These are phyloP conservation scores for Aphidius colemani DNA, from an alignment of 2,888 invertebrate species.

Conservation along the genomic window DNA sequence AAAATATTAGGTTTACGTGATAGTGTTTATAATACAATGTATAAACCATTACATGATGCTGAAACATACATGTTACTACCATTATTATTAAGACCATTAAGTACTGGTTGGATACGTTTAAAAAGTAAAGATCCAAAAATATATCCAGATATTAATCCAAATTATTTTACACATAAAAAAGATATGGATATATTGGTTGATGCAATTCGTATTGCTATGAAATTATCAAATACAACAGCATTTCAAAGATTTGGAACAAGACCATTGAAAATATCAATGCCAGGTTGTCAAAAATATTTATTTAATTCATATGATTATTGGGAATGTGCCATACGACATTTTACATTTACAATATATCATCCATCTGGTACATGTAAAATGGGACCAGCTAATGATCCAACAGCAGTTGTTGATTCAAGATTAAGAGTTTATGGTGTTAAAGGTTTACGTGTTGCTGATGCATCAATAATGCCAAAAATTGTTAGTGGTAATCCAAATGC, in stretches of 20 bases:
- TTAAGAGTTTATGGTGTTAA: slow-evolving; percentile 78
- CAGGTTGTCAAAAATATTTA: slow-evolving; percentile 76
- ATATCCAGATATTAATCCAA: slow-evolving; percentile 86
- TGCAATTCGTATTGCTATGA: slow-evolving; percentile 82
- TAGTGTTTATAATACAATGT: slow-evolving; percentile 82
- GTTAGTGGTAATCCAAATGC: slow-evolving; percentile 91
- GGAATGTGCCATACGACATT: slow-evolving; percentile 83
- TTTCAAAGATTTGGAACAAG: slow-evolving; percentile 82
- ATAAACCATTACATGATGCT: slow-evolving; percentile 76
- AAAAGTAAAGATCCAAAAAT: slow-evolving; percentile 80
- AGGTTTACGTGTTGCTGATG: slow-evolving; percentile 79
- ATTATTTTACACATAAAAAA: slow-evolving; percentile 85
- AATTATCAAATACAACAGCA: slow-evolving; percentile 77
- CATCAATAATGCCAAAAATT: slow-evolving; percentile 87
- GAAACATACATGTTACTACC: slow-evolving; percentile 88
- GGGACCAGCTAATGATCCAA: slow-evolving; percentile 77
- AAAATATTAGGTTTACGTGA: slow-evolving; percentile 78
- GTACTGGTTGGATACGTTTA: slow-evolving; percentile 85
- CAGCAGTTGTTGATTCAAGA: slow-evolving; percentile 80
- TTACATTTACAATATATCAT: slow-evolving; percentile 82
- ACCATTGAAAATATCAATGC: slow-evolving; percentile 79
- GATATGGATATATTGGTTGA: slow-evolving; percentile 81
- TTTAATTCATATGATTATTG: slow-evolving; percentile 83
- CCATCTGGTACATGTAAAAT: slow-evolving; percentile 86
- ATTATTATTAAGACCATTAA: slow-evolving; percentile 80